These are phyloP conservation scores for Sebastes iracundus DNA, from an alignment of 2,797 vertebrate species.

Conservation along the genomic window DNA sequence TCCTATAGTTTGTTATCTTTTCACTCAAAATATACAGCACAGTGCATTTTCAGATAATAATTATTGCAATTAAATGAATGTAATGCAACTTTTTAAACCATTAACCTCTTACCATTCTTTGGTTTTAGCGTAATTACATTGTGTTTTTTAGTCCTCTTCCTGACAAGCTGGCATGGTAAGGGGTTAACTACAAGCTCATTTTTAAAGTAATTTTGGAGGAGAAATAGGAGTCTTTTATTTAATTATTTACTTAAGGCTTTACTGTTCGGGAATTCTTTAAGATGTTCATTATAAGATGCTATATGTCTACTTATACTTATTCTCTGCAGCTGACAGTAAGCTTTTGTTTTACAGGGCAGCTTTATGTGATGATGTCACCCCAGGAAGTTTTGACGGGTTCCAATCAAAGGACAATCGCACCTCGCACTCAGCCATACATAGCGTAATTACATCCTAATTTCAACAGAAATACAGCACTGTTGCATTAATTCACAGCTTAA, in stretches of 20 bases:
- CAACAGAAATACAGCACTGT: background rate
- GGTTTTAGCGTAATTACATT: no score
- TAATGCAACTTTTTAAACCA: background rate
- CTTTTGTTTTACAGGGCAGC: slow-evolving; percentile 83
- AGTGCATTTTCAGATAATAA: background rate
- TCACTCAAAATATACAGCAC: rapidly evolving
- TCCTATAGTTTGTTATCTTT: background rate
- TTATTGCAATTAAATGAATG: background rate
- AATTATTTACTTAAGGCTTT: background rate
- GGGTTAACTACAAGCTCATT: background rate
- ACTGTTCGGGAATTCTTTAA: background rate
- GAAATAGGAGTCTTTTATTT: background rate
- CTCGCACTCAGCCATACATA: slow-evolving; percentile 91
- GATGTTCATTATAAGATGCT: background rate
- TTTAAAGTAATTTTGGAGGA: background rate
- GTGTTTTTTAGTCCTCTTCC: no score
- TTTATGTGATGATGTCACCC: slow-evolving; percentile 97
- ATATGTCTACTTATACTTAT: no score
- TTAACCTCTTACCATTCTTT: background rate
- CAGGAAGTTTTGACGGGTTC: slow-evolving; percentile 92
- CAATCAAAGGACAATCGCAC: slow-evolving; percentile 89
- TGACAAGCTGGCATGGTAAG: no score
- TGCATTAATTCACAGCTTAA: background rate
- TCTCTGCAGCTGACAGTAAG: background rate
- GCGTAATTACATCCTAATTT: slow-evolving; percentile 78